Base-by-base conservation (phyloP, 2,888 invertebrate genomes). In the Meta bourneti region DNA sequence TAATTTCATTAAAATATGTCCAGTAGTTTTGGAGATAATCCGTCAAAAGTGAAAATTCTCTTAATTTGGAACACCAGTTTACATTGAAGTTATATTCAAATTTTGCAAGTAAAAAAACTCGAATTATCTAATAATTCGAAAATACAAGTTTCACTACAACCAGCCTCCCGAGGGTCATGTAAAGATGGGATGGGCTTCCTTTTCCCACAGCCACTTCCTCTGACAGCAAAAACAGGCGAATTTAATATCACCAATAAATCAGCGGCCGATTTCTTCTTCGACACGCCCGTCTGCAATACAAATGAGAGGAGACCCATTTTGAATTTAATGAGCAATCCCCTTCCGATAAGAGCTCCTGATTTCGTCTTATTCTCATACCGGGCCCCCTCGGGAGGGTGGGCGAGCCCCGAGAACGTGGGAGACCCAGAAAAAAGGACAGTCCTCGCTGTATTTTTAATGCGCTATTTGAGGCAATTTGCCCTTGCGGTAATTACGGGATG, bases 231-330 rank as follows among this genome's bases (percentile, higher is more conserved):
- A 72, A 82, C n/a, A 82, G 13, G 11, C 20, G 52, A 51, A 69
- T 89, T 89, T 77, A 83, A 89, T 89, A 89, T 77, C 82, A 69
- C 69, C 70, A 77, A 89, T 89, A 89, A 89, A 89, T 89, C 89
- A 89, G 78, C 20, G 49, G 48, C 89, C 70, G 82, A 89, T 82
- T 89, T 70, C 74, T 81, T 81, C 77, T 81, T 69, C 19, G 19
- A 49, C 49, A 71, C 82, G 52, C 82, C 82, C 82, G 82, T 72
- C 70, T 51, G 51, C 51, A 69, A 49, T 70, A 70, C 69, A 81
- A 71, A 48, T 49, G 71, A 82, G 49, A 77, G n/a, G 6, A 51
- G 70, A 19, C 19, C 52, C 71, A 72, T 19, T 71, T 71, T 49
- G 82, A 82, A 71, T 82, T 82, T 82, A 82, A 82, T 82, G 71